phyloP scores from a whole-genome alignment of 2,888 invertebrate genomes.

The Aromia moschata region DNA sequence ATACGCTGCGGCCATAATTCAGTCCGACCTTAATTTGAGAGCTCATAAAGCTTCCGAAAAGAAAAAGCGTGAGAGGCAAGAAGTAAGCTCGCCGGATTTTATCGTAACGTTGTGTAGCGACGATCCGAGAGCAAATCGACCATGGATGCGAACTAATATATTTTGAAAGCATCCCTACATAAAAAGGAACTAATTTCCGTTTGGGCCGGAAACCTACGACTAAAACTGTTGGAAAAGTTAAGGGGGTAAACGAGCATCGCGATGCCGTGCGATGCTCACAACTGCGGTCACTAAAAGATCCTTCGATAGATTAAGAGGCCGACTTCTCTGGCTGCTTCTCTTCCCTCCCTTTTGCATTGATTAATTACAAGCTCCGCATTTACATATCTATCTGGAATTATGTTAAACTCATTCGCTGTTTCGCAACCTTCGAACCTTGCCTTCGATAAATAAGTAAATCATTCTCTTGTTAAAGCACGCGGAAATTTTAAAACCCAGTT shows the following conservation, averaged over 20 bases:
- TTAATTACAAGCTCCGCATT: constrained; percentile 33
- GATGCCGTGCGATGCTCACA: constrained; percentile 50
- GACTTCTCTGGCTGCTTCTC: constrained; percentile 48
- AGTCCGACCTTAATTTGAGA: constrained; percentile 25
- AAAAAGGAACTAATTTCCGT: constrained; percentile 62
- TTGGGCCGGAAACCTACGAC: constrained; percentile 56
- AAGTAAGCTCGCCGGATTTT: constrained; percentile 46
- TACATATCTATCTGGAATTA: constrained; percentile 32
- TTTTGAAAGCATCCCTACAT: constrained; percentile 58
- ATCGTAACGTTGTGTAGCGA: constrained; percentile 52
- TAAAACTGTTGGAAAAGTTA: constrained; percentile 57
- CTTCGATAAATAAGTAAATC: too few species aligned
- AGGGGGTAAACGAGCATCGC: constrained; percentile 50
- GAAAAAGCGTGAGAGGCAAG: constrained; percentile 29
- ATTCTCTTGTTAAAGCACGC: too few species aligned
- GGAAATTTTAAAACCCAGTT: too few species aligned
- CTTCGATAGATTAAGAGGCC: constrained; percentile 54
- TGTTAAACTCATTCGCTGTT: constrained; percentile 13
- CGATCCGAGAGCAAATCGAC: constrained; percentile 58
- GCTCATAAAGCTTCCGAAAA: constrained; percentile 27
- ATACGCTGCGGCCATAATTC: constrained; percentile 13
- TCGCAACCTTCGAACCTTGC: too few species aligned
- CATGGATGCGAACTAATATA: constrained; percentile 57
- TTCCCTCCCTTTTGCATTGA: constrained; percentile 46
- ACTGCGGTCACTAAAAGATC: constrained; percentile 57